Conservation (phyloP, 2,888 invertebrate species). For the Polydrusus tereticollis region DNA sequence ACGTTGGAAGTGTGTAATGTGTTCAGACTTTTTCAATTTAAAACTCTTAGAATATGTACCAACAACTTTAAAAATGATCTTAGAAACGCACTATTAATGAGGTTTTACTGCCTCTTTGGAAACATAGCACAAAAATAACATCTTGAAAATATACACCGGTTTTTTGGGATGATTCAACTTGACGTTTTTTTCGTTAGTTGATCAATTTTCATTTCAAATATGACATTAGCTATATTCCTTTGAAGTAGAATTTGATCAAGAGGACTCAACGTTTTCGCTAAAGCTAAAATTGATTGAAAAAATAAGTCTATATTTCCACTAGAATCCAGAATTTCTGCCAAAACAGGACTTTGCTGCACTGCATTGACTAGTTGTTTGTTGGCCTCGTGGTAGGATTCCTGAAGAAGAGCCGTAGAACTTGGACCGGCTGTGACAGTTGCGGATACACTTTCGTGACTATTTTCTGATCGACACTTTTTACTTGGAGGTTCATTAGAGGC, state of each 20-base stretch:
- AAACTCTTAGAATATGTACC: too few species aligned
- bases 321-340: background rate
- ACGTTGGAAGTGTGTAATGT: too few species aligned
- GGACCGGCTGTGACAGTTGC: too few species aligned
- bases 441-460: too few species aligned
- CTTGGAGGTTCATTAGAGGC: background rate
- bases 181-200: background rate
- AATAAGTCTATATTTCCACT: background rate
- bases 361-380: background rate
- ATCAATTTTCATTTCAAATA: background rate
- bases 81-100: too few species aligned
- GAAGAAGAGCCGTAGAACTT: too few species aligned
- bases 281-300: background rate
- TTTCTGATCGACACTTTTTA: background rate
- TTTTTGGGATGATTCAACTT: too few species aligned
- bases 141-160: too few species aligned
- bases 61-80: too few species aligned
- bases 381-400: background rate
- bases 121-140: too few species aligned
- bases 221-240: background rate
- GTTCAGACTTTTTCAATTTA: too few species aligned
- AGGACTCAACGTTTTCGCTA: constrained; percentile 6
- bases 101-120: too few species aligned
- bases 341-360: background rate
- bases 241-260: background rate